Base-by-base conservation (phyloP, 1,140 invertebrate species). In the Penaeus chinensis region DNA sequence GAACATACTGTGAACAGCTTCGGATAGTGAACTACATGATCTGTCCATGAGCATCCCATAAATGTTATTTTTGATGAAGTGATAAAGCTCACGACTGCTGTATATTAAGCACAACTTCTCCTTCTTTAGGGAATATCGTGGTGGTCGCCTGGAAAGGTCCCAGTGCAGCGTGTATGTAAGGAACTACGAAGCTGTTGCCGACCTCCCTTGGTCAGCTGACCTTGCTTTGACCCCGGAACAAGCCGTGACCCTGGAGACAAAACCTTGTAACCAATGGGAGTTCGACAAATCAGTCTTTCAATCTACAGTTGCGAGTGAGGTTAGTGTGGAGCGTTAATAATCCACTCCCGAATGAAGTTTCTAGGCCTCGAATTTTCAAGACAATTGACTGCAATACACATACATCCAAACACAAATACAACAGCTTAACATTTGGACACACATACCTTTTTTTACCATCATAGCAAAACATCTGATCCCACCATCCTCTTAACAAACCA, bases 281-380 rank as follows among this genome's bases (percentile, higher is more conserved):
- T 89, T 86, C 42, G 89, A 89, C n/a, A 89, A 80, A 19, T 89
- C 89, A 16, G 71, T 62, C 76, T 89, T 89, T 61, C 22, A 60
- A 10, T 63, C 80, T 42, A 89, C 89, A 0, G 89, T 89, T 42
- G 37, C 84, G n/a, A 89, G 83, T 65, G 84, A 89, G 84, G 89
- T 89, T n/a, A 22, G 22, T 82, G 24, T 74, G 24, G 13, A 16
- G 54, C 11, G 24, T 19, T 19, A 74, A 74, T 74, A 8, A 13
- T n/a, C 5, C 22, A 74, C 2, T 20, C 7, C 32, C 32, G 32
- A 32, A 32, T 32, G 32, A 32, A 32, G 32, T 32, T 32, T 32
- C 32, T 32, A 32, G 32, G 32, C 32, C 32, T 32, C 32, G 32
- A 32, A 32, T 32, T 32, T 32, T 32, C 32, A 32, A 32, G 32